These are phyloP conservation scores for Brotula barbata DNA, from an alignment of 2,797 vertebrate genomes.

Conservation along the genomic window DNA sequence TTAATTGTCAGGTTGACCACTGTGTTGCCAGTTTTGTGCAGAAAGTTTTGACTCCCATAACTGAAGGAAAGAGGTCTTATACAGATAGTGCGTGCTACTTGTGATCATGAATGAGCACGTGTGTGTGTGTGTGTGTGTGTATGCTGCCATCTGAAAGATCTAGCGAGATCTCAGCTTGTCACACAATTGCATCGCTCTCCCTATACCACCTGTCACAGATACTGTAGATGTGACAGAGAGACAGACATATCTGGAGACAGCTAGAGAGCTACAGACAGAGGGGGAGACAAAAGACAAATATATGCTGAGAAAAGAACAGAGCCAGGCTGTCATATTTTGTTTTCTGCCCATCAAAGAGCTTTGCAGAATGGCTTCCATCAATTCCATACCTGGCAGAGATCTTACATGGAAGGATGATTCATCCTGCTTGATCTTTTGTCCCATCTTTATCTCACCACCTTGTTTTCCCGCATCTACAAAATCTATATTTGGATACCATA, in stretches of 20 bases:
- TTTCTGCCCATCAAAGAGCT: constrained; percentile 19
- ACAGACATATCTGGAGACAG: constrained; percentile 11
- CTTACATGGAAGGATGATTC: constrained; percentile 5
- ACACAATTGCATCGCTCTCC: constrained; percentile 33
- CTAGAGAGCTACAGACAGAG: constrained; percentile 27
- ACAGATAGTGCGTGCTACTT: too few species aligned
- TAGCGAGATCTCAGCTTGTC: constrained; percentile 34
- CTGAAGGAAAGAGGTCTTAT: too few species aligned
- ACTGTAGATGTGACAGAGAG: constrained; percentile 27
- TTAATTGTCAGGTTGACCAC: constrained; percentile 24
- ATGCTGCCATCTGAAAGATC: constrained; percentile 20
- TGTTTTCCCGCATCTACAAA: constrained; percentile 12
- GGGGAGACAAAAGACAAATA: constrained; percentile 19
- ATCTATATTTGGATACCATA: constrained; percentile 29
- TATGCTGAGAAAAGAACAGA: constrained; percentile 5
- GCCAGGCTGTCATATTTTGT: constrained; percentile 30
- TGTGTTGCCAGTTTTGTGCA: constrained; percentile 12
- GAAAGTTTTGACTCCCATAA: too few species aligned
- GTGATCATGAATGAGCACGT: too few species aligned
- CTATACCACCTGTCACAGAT: constrained; percentile 31
- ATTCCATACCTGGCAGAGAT: not conserved
- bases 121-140: constrained; percentile 1
- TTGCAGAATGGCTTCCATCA: not conserved
- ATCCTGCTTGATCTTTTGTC: constrained; percentile 28
- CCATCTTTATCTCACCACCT: constrained; percentile 27